Evolutionary conservation across 2,797 vertebrate genomes (phyloP).

Genomic region (Petrocephalus schoutedeni): DNA sequence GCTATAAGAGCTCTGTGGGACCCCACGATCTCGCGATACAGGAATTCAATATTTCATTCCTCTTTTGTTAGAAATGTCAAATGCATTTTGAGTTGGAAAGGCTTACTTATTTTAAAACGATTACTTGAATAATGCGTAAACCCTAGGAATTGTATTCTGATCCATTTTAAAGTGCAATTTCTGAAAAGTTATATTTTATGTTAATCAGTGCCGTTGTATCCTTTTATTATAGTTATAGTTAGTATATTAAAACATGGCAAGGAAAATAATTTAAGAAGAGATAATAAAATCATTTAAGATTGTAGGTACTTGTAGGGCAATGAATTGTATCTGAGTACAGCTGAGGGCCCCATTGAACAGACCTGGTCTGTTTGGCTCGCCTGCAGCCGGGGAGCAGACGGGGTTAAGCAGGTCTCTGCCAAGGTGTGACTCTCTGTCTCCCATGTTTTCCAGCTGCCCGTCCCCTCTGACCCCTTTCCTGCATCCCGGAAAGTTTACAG

Average conservation of each 20-base stretch:
- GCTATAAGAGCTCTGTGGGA: not conserved
- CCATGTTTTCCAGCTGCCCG: not conserved
- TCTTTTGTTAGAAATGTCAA: not conserved
- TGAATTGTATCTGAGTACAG: not conserved
- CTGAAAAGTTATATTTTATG: not conserved
- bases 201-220: not conserved
- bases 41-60: constrained; percentile 13
- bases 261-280: not conserved
- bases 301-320: not conserved
- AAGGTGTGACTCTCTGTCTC: not conserved
- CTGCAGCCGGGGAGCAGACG: not conserved
- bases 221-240: not conserved
- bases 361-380: not conserved
- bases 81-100: not conserved
- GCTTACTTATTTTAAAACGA: not conserved
- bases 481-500: not conserved
- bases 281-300: not conserved
- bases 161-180: not conserved
- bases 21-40: not conserved
- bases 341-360: not conserved
- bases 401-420: not conserved
- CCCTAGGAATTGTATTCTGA: not conserved
- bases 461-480: not conserved
- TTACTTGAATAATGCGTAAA: not conserved
- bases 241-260: not conserved